These are phyloP conservation scores for Micrastur ruficollis DNA, from an alignment of 2,797 vertebrate genomes.

Conservation along the genomic window DNA sequence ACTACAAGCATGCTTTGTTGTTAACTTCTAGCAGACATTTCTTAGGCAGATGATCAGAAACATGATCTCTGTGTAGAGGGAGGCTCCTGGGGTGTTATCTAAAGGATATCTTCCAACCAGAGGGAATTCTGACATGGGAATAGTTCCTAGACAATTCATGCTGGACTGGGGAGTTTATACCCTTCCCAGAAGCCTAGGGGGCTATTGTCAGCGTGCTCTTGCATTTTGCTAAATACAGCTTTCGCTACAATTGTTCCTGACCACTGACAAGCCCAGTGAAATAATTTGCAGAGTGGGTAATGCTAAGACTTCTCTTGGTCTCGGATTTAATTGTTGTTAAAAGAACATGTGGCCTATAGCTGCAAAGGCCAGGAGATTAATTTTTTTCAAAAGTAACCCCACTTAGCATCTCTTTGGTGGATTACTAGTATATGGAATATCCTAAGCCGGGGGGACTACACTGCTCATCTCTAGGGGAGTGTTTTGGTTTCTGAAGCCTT, in stretches of 20 bases:
- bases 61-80: neutral
- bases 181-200: fast-evolving
- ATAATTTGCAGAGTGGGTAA: neutral
- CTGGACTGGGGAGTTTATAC: neutral
- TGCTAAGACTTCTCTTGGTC: neutral
- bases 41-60: too few relatives aligned
- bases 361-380: fast-evolving
- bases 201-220: neutral
- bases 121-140: neutral
- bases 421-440: neutral
- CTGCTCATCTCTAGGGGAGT: neutral
- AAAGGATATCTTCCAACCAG: neutral
- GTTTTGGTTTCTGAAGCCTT: neutral
- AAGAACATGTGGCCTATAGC: neutral
- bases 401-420: neutral
- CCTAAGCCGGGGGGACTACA: neutral
- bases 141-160: neutral
- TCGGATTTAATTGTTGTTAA: neutral
- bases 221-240: neutral
- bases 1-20: neutral
- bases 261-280: neutral
- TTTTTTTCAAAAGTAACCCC: neutral
- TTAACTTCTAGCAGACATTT: neutral
- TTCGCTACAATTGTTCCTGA: neutral
- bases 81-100: neutral